phyloP scores from a whole-genome alignment of 2,113 vertebrate genomes.

The Colius striatus region DNA sequence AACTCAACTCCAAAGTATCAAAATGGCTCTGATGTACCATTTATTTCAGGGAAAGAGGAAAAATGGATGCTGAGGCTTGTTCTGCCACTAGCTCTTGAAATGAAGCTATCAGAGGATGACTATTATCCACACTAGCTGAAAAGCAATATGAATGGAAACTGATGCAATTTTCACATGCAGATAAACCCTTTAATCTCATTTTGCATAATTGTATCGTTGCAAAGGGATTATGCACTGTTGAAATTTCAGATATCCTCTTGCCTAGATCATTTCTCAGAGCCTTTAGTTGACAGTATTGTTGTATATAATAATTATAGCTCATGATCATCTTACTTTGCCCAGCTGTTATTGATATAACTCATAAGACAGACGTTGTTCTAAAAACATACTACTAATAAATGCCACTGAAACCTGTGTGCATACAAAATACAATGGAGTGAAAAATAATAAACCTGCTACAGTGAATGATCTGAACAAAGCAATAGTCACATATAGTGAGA shows the following conservation, averaged over 20 bases:
- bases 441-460: background rate
- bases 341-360: slow-evolving; percentile 17
- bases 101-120: background rate
- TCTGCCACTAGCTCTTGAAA: background rate
- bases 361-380: background rate
- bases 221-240: background rate
- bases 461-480: background rate
- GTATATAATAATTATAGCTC: background rate
- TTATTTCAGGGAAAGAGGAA: background rate
- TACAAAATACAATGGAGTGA: background rate
- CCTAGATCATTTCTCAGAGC: background rate
- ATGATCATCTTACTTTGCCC: background rate
- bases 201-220: background rate
- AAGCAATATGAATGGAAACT: background rate
- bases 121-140: background rate
- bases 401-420: background rate
- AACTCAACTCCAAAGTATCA: background rate
- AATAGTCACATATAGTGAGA: background rate
- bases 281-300: background rate
- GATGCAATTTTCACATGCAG: background rate
- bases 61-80: background rate
- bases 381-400: background rate
- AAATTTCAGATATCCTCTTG: background rate
- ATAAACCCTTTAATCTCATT: slow-evolving; percentile 16
- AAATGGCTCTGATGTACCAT: rapidly evolving